These are phyloP conservation scores for Oceanodroma tethys DNA, from an alignment of 2,113 vertebrate species.

Conservation along the genomic window DNA sequence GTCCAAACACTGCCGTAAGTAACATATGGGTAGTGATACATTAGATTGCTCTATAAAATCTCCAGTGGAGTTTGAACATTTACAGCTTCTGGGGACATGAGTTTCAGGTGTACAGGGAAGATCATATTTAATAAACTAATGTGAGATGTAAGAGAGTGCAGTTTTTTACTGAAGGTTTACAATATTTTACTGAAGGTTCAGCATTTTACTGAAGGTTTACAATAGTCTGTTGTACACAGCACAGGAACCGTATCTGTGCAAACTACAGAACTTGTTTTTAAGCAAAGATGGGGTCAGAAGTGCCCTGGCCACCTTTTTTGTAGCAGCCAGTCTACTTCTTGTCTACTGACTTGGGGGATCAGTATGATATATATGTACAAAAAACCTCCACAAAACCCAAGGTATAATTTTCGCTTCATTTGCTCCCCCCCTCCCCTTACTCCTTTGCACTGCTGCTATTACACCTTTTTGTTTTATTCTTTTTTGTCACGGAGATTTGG, in stretches of 20 bases:
- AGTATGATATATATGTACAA: background rate
- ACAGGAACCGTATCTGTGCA: background rate
- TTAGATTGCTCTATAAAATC: background rate
- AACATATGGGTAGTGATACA: background rate
- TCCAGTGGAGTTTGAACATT: background rate
- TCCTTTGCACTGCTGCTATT: background rate
- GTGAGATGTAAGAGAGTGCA: background rate
- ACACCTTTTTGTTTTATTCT: background rate
- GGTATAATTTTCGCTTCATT: background rate
- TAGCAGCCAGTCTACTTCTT: constrained; percentile 25
- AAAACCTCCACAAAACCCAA: background rate
- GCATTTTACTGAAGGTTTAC: background rate
- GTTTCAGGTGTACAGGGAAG: background rate
- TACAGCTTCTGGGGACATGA: background rate
- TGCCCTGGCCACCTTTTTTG: background rate
- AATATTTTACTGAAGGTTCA: background rate
- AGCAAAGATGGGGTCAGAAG: background rate
- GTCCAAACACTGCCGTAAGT: background rate
- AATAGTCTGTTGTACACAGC: background rate
- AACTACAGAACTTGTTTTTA: background rate
- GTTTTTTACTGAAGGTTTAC: background rate
- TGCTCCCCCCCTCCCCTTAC: background rate
- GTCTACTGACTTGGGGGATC: background rate
- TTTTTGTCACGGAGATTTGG: background rate
- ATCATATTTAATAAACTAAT: background rate